Evolutionary conservation across 2,888 invertebrate genomes (phyloP), one percentile per base, ranked within the genome.

Genomic region (Desoria tigrina): DNA sequence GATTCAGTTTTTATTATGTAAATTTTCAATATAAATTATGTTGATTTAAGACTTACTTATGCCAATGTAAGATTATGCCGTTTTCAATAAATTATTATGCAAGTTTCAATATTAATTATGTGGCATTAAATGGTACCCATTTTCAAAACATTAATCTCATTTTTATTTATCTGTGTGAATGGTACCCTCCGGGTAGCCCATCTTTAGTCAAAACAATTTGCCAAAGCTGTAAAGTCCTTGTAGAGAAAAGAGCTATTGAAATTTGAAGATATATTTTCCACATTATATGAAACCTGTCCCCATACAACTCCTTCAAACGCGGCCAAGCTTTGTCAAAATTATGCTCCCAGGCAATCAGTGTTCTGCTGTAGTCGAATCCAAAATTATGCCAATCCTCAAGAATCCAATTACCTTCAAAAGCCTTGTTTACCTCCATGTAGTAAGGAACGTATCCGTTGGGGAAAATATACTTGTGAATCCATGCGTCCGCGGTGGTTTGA

Each of bases 401-500:
- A 26, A 51, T 26, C 24, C 24, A 51, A 16, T 6, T 3, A 7
- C 27, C 51, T 27, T 51, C 26, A 3, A 24, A 21, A 7, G 51
- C 58, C 26, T 58, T 45, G 24, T 14, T 39, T 18, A 58, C 42
- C 24, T 58, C 45, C 2, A 26, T n/a, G 21, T 42, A 27, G 18
- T 56, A 56, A 16, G 65, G 61, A 4, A 65, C 27, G 24, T 49
- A 39, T 24, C 56, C 61, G 49, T 66, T 58, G n/a, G 66, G 61
- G 49, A 62, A 63, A 16, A 63, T 63, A 16, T 63, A 63, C 27
- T 63, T 63, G 51, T 63, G 63, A 27, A n/a, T 45, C 61, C 61
- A 62, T 16, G 61, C 60, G 24, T 32, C 66, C 63, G 1, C 42
- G 61, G 1, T 37, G 27, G 1, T 56, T 14, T 58, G 42, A 6